Conservation (phyloP, 2,888 invertebrate genomes). For the Nineta flava region DNA sequence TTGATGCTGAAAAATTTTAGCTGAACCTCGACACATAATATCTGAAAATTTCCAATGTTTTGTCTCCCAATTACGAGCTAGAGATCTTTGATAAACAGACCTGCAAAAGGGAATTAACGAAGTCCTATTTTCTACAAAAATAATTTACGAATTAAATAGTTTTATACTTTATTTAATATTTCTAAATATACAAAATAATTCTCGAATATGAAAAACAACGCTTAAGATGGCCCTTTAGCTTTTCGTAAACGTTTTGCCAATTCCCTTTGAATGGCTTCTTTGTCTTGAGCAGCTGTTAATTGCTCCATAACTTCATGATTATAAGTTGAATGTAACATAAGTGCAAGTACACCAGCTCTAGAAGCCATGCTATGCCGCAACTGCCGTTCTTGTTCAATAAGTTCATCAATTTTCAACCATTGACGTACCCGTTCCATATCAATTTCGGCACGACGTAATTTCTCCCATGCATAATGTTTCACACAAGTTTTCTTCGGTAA, state of each 20-base stretch:
- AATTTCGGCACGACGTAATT: slow-evolving; percentile 81
- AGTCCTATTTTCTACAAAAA: too few relatives aligned
- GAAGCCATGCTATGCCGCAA: slow-evolving; percentile 56
- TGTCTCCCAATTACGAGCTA: too few relatives aligned
- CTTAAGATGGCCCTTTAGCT: background rate
- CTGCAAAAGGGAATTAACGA: too few relatives aligned
- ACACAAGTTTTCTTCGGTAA: slow-evolving; percentile 82
- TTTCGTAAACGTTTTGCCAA: slow-evolving; percentile 19
- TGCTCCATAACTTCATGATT: slow-evolving; percentile 83
- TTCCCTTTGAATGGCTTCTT: slow-evolving; percentile 32
- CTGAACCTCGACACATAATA: too few relatives aligned
- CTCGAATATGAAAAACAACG: background rate
- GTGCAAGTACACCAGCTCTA: slow-evolving; percentile 79
- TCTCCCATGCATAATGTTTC: slow-evolving; percentile 92
- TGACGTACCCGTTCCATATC: slow-evolving; percentile 86
- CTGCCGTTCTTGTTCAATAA: slow-evolving; percentile 84
- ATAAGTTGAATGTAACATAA: slow-evolving; percentile 94
- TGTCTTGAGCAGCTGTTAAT: slow-evolving; percentile 36
- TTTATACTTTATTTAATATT: too few relatives aligned
- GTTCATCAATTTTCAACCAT: slow-evolving; percentile 87
- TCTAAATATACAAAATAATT: too few relatives aligned
- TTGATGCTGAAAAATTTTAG: too few relatives aligned
- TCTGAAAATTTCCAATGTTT: too few relatives aligned
- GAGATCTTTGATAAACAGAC: too few relatives aligned
- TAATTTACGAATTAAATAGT: too few relatives aligned